A percentile compares a stretch with the other conserved stretches of the same genome.
These are phyloP conservation scores for Alexandromys fortis DNA, from an alignment of 2,113 vertebrate species.

Conservation along the genomic window DNA sequence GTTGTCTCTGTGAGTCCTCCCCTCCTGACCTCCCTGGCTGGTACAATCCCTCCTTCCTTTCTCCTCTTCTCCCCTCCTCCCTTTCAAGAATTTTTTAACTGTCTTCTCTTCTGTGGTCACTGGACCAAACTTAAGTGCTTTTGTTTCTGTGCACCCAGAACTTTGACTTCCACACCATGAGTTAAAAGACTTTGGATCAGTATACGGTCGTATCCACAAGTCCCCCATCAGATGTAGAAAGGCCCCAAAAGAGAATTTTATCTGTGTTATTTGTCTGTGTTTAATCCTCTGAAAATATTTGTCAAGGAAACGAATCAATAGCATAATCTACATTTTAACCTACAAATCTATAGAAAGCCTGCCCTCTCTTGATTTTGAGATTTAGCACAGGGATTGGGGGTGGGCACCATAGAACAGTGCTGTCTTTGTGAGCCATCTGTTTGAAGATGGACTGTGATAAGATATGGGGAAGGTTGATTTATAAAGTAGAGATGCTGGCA, in stretches of 20 bases:
- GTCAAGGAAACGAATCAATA: constrained; percentile 14
- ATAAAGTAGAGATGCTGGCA: neutral
- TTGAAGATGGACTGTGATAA: neutral
- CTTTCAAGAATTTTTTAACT: neutral
- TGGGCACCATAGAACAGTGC: neutral
- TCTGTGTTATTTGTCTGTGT: constrained; percentile 14
- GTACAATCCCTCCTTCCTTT: too few species aligned
- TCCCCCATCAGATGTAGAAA: neutral
- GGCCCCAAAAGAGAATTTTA: neutral
- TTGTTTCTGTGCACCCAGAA: neutral
- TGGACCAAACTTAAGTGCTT: neutral
- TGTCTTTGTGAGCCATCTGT: neutral
- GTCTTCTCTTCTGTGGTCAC: neutral
- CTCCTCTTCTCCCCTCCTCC: too few species aligned
- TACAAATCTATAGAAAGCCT: neutral
- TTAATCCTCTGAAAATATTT: constrained; percentile 1
- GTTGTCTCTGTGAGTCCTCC: too few species aligned
- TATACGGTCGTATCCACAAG: neutral
- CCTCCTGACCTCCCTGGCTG: too few species aligned
- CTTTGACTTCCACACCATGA: neutral
- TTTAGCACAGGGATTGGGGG: neutral
- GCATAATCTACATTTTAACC: neutral
- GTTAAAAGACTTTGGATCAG: neutral
- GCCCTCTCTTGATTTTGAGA: neutral
- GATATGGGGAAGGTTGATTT: neutral